Base-by-base conservation (phyloP, 2,888 invertebrate genomes). In the Campaea margaritaria region DNA sequence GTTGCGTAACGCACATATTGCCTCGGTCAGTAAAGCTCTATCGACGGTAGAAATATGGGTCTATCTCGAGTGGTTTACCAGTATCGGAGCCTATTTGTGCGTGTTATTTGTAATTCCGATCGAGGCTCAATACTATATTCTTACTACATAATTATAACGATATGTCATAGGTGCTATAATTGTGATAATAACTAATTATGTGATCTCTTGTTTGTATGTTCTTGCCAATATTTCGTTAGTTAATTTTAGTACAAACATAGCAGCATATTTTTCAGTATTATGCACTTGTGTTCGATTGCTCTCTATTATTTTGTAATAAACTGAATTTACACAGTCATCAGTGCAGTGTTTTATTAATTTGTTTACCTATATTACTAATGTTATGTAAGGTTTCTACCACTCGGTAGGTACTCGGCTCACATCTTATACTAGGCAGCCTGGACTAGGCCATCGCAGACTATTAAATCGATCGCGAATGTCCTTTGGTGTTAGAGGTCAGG, bases 201-300 rank as follows among this genome's bases (percentile, higher is more conserved):
- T 86, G 85, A 86, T 86, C 85, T 86, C 83, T 50, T 69, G 2
- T 21, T 2, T 59, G 64, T 72, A 65, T 68, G 75, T 69, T 83
- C 87, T 87, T 89, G 86, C 87, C 87, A 67, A 69, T 65, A 67
- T 60, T 53, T 51, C 61, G 44, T 59, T 65, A 65, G 58, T 63
- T 69, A 50, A 61, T 62, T 52, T 58, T 68, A 82, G 83, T 83
- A 83, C 80, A 84, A 83, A 79, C 56, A 60, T 76, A 73, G 75
- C 78, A 74, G 73, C 72, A 78, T 79, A 76, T 76, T 70, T 62
- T 63, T 72, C 70, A 69, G 74, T 72, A 71, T 77, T 75, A 63
- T 65, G 68, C 68, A 73, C 68, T 72, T 77, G 79, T 85, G 79
- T 85, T 83, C 77, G 65, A 76, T 73, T 76, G 78, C 79, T 85